These are phyloP conservation scores for Drosophila cyrtoloma DNA, from an alignment of 2,888 invertebrate genomes.

Conservation along the genomic window DNA sequence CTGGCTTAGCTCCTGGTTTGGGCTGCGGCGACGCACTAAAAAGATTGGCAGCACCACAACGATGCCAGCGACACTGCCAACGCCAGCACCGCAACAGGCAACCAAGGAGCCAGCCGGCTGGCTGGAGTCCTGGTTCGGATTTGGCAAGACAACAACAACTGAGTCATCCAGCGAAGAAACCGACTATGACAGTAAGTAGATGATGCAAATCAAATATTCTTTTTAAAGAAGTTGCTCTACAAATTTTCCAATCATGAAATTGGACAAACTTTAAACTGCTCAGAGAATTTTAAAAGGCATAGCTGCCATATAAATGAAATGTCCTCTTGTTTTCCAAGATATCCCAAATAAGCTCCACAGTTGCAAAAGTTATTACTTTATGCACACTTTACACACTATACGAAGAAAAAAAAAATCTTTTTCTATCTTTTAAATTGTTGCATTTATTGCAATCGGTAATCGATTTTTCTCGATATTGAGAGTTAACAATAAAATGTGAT, in stretches of 20 bases:
- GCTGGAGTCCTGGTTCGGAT: constrained; percentile 83
- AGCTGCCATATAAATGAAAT: not conserved
- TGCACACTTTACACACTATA: not conserved
- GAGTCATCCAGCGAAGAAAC: constrained; percentile 57
- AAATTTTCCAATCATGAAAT: not conserved
- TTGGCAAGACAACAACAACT: constrained; percentile 64
- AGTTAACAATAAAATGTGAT: not conserved
- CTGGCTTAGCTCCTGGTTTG: constrained; percentile 83
- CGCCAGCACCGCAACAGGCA: constrained; percentile 40
- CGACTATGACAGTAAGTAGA: constrained; percentile 79
- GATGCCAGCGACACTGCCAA: constrained; percentile 35
- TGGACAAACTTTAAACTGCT: not conserved
- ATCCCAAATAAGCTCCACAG: not conserved
- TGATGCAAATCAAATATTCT: not conserved
- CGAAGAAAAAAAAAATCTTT: not conserved
- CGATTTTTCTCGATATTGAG: not conserved
- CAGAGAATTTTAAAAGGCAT: not conserved
- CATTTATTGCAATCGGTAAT: not conserved
- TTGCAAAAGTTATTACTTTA: not conserved
- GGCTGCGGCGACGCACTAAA: constrained; percentile 68
- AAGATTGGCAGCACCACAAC: constrained; percentile 75
- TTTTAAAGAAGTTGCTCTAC: not conserved
- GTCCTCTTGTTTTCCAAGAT: accelerated
- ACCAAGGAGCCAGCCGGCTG: constrained; percentile 70
- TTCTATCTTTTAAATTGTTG: not conserved